phyloP scores from a whole-genome alignment of 2,113 vertebrate genomes.

The Anas platyrhynchos region DNA sequence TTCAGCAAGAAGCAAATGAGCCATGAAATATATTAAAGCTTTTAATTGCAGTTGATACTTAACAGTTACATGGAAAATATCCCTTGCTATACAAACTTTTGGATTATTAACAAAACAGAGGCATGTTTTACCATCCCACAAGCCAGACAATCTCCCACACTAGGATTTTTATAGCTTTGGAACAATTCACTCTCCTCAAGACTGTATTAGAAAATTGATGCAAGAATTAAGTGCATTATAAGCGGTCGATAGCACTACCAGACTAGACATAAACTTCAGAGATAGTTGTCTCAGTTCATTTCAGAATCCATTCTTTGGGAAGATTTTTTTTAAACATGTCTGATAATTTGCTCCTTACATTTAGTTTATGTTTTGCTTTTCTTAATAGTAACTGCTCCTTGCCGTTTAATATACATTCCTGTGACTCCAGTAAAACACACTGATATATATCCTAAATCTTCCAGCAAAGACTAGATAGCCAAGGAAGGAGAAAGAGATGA shows the following conservation, averaged over 20 bases:
- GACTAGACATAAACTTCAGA: neutral
- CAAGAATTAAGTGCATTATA: neutral
- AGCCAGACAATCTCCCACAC: neutral
- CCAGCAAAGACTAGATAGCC: neutral
- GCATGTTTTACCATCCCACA: constrained; percentile 22
- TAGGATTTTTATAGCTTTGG: neutral
- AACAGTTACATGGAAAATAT: constrained; percentile 10
- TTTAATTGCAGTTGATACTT: neutral
- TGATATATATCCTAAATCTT: neutral
- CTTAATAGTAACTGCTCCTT: neutral
- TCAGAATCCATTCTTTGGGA: rapidly evolving
- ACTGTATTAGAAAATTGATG: neutral
- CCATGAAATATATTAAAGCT: neutral
- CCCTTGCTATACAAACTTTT: neutral
- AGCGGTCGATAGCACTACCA: neutral
- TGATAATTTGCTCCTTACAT: neutral
- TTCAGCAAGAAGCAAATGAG: neutral
- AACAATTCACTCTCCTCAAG: neutral
- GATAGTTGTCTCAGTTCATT: neutral
- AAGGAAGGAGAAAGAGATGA: neutral
- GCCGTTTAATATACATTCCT: neutral
- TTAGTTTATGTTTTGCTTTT: neutral
- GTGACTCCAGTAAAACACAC: neutral
- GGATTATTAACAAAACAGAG: neutral
- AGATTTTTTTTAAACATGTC: neutral